phyloP scores from a whole-genome alignment of 2,113 vertebrate genomes.

The Varanus salvator region DNA sequence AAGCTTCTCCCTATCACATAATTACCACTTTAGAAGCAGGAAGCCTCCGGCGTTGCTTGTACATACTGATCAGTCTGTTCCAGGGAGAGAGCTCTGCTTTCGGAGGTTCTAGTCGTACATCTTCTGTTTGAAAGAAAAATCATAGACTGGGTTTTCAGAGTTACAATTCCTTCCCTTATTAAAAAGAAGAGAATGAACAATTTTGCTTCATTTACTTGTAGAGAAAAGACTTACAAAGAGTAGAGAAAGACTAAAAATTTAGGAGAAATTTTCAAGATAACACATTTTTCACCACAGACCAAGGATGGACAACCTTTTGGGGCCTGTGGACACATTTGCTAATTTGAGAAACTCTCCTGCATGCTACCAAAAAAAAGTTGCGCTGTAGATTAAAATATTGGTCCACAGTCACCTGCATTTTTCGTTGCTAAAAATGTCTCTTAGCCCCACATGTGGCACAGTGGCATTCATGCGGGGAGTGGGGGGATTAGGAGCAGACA shows the following conservation, averaged over 20 bases:
- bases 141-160: background rate
- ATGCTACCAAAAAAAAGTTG: too few relatives aligned
- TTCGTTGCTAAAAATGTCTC: too few relatives aligned
- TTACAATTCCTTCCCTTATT: background rate
- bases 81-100: slow-evolving; percentile 41
- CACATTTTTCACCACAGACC: too few relatives aligned
- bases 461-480: too few relatives aligned
- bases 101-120: background rate
- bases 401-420: too few relatives aligned
- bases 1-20: background rate
- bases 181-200: background rate
- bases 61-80: slow-evolving; percentile 53
- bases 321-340: too few relatives aligned
- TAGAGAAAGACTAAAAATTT: background rate
- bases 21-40: slow-evolving; percentile 51
- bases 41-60: slow-evolving; percentile 47
- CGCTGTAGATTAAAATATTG: too few relatives aligned
- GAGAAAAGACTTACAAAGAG: too few relatives aligned
- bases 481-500: too few relatives aligned
- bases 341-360: too few relatives aligned
- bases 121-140: slow-evolving; percentile 52
- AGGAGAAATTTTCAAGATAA: background rate
- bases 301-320: too few relatives aligned
- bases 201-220: background rate
- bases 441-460: too few relatives aligned